These are phyloP conservation scores for Zapornia atra DNA, from an alignment of 2,113 vertebrate genomes.

Conservation along the genomic window DNA sequence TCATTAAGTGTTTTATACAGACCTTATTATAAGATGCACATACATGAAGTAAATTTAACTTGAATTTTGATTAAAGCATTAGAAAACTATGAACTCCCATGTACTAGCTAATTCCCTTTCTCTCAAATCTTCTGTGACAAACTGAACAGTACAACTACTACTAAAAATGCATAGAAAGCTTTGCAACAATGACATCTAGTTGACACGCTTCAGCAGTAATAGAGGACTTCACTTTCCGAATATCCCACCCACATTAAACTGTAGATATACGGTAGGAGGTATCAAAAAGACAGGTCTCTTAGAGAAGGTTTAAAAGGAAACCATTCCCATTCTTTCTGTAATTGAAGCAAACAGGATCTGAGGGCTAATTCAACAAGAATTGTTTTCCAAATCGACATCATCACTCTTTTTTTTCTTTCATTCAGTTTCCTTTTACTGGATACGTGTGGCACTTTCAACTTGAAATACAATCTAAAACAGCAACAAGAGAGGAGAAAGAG, in stretches of 20 bases:
- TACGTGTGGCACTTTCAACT: background rate
- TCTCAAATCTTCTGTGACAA: background rate
- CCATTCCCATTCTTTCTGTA: background rate
- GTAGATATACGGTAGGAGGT: background rate
- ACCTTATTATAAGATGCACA: background rate
- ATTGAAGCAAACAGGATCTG: background rate
- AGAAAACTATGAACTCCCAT: background rate
- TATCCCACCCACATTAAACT: background rate
- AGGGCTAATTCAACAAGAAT: background rate
- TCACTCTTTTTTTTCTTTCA: background rate
- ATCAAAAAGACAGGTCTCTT: background rate
- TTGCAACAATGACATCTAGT: background rate
- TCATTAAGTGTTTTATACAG: background rate
- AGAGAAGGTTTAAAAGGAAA: background rate
- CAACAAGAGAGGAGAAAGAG: background rate
- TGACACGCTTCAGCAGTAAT: background rate
- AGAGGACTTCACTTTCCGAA: background rate
- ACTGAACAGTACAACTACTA: background rate
- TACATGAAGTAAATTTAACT: background rate
- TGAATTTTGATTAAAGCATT: background rate
- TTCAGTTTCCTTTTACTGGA: background rate
- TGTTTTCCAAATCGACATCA: background rate
- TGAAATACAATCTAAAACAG: background rate
- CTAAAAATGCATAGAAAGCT: background rate
- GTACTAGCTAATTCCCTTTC: background rate